phyloP scores from a whole-genome alignment of 2,113 vertebrate genomes.

The Agapornis roseicollis region DNA sequence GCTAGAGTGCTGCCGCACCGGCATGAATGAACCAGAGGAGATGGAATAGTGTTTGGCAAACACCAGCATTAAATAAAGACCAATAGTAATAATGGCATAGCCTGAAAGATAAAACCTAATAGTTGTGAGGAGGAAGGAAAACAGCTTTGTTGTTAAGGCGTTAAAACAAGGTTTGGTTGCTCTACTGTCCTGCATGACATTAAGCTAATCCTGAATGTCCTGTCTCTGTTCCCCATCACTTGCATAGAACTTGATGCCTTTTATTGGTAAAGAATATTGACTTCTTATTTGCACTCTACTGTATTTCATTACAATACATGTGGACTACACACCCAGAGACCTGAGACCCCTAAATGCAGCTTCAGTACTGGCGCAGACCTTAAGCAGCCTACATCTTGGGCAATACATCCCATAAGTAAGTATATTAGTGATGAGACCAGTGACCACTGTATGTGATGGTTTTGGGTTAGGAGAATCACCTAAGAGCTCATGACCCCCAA shows the following conservation, averaged over 20 bases:
- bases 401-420: rapidly evolving
- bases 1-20: not conserved
- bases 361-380: not conserved
- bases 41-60: not conserved
- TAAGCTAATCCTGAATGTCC: not conserved
- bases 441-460: rapidly evolving
- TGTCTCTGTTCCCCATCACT: not conserved
- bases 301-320: rapidly evolving
- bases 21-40: not conserved
- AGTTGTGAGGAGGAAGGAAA: not conserved
- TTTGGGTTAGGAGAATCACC: not conserved
- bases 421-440: rapidly evolving
- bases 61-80: not conserved
- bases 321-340: not conserved
- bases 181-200: not conserved
- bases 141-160: not conserved
- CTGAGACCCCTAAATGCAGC: not conserved
- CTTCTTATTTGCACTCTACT: not conserved
- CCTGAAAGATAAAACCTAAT: not conserved
- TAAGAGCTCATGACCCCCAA: not conserved
- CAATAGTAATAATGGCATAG: not conserved
- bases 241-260: rapidly evolving
- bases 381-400: rapidly evolving
- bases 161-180: not conserved
- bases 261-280: no score